phyloP scores from a whole-genome alignment of 2,888 invertebrate species.

The Hirtodrosophila trivittata region DNA sequence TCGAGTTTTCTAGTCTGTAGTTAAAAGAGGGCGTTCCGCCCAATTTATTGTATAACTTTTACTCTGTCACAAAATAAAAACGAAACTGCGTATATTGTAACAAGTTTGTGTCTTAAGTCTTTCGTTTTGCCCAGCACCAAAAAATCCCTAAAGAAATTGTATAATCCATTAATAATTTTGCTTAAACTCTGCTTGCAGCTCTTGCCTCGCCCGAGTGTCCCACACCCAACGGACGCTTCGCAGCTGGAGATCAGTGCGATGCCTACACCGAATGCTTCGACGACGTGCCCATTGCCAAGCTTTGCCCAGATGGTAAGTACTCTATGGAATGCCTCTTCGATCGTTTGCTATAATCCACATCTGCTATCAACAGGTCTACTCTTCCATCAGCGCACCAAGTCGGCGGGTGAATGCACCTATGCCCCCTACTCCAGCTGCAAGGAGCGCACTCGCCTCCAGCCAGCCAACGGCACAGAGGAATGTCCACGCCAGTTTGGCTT shows the following conservation, averaged over 20 bases:
- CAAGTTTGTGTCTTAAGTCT: slow-evolving; percentile 44
- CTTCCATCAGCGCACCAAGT: slow-evolving; percentile 86
- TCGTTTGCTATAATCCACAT: background rate
- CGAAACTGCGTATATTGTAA: slow-evolving; percentile 8
- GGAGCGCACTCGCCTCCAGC: slow-evolving; percentile 87
- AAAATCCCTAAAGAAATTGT: too few species aligned
- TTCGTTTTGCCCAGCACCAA: slow-evolving; percentile 21
- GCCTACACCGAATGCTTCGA: slow-evolving; percentile 89
- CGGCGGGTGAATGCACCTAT: slow-evolving; percentile 90
- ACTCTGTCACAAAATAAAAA: slow-evolving; percentile 45
- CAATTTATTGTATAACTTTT: slow-evolving; percentile 49
- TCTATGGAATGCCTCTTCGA: background rate
- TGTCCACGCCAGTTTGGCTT: slow-evolving; percentile 88
- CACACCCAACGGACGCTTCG: slow-evolving; percentile 88
- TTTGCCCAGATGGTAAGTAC: slow-evolving; percentile 89
- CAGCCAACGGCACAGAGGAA: slow-evolving; percentile 87
- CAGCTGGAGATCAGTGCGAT: slow-evolving; percentile 89
- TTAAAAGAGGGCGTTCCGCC: slow-evolving; percentile 55
- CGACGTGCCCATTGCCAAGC: slow-evolving; percentile 89
- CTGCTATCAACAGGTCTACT: slow-evolving; percentile 83
- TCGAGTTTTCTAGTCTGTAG: slow-evolving; percentile 78
- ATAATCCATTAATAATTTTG: background rate
- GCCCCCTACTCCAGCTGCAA: slow-evolving; percentile 91
- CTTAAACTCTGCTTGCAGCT: slow-evolving; percentile 48
- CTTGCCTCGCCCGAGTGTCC: slow-evolving; percentile 84